Percentiles rank a stretch among this genome's conserved stretches.
These are phyloP conservation scores for Hirudinaria manillensis DNA, from an alignment of 2,888 invertebrate genomes.

Conservation along the genomic window DNA sequence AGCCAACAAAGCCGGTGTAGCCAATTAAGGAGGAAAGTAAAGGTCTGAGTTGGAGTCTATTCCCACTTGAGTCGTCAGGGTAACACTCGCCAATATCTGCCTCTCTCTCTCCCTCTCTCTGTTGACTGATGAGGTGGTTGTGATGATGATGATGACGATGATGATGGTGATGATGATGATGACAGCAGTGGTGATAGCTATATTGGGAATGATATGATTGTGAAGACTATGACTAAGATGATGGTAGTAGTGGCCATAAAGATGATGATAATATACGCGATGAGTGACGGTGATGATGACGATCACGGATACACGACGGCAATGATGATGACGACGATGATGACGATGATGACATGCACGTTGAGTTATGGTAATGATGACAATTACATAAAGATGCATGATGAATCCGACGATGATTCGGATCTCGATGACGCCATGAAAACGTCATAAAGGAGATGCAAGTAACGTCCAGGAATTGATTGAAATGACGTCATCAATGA, in stretches of 20 bases:
- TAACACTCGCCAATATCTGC: slow-evolving; percentile 53
- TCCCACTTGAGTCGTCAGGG: no score
- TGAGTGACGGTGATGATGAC: no score
- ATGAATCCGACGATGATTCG: no score
- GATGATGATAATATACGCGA: no score
- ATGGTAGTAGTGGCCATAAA: neutral
- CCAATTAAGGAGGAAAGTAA: no score
- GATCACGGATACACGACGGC: neutral
- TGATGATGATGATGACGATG: neutral
- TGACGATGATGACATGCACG: slow-evolving; percentile 23
- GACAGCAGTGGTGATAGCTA: neutral
- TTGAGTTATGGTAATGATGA: neutral
- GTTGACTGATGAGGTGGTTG: slow-evolving; percentile 80
- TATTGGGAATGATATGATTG: neutral
- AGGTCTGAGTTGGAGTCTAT: no score
- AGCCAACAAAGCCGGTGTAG: no score
- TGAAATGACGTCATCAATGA: slow-evolving; percentile 22
- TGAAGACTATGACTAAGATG: neutral
- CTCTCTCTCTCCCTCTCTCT: slow-evolving; percentile 96
- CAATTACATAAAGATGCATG: neutral
- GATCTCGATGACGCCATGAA: no score
- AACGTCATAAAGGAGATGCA: no score
- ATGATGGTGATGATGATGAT: slow-evolving; percentile 3
- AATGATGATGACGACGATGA: neutral
- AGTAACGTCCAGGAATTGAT: neutral